Base-by-base conservation (phyloP, 2,797 vertebrate species). In the Accipiter minullus region DNA sequence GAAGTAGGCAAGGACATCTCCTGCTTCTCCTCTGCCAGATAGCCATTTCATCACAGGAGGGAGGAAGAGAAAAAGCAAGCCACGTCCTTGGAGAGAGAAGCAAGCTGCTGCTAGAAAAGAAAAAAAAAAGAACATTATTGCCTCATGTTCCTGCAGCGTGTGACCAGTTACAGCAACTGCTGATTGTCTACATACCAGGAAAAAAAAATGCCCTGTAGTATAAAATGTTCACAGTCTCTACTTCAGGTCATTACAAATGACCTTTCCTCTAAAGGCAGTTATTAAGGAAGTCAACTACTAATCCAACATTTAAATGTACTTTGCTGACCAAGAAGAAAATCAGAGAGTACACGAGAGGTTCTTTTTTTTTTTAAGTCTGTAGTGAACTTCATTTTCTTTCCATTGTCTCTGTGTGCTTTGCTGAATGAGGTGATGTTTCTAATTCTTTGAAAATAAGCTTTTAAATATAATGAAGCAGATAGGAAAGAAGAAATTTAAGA, bases 91-190 rank as follows among this genome's bases (percentile, higher is more conserved):
- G 74, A 89, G 71, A 89, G 86, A 89, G 80, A 92, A 96, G 90
- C 62, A 76, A 80, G 67, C 90, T 93, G 83, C 86, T 94, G 77
- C 80, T 90, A 71, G 80, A 85, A 95, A 83, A 90, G 12, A 25
- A 66, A 90, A 84, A 84, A 84, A 62, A 88, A 80, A 86, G 71
- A 71, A 29, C 76, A 31, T 67, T 89, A 89, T 95, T 97, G 95
- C 96, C 86, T 97, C 95, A 96, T 96, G 45, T 82, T 87, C 68
- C 53, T 86, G 89, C 60, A 94, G 83, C 95, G 91, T 95, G 93
- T 97, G 95, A 97, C 86, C 86, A 89, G 59, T 95, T 97, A 93
- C 83, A 8, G 96, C 92, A 97, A 94, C 11, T 92, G 88, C 92
- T 93, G 94, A 82, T 93, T 72, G 90, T 89, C 93, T 92, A 13